Percentiles rank a stretch among this genome's conserved stretches.
These are phyloP conservation scores for Heliopora coerulea DNA, from an alignment of 92 coral and sea anemone species.

Conservation along the genomic window DNA sequence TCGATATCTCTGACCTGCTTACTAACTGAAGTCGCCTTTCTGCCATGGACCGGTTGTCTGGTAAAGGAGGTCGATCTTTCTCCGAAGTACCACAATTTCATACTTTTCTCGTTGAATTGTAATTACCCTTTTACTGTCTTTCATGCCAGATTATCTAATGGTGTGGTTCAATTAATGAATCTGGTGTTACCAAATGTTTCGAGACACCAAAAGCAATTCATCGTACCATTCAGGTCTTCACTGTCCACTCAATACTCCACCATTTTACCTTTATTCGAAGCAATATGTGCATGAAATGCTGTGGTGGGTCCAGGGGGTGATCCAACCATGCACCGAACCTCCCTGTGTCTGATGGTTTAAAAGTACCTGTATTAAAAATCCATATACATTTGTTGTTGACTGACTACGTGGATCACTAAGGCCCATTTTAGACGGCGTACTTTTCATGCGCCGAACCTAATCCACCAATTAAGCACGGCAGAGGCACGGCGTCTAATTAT, in stretches of 20 bases:
- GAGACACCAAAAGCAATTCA: conserved; percentile 47
- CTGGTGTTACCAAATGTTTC: conserved; percentile 50
- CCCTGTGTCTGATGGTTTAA: too few species aligned
- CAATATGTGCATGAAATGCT: background rate
- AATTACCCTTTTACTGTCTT: conserved; percentile 25
- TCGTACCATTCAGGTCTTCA: too few species aligned
- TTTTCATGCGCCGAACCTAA: too few species aligned
- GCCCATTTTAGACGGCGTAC: too few species aligned
- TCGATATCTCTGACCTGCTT: conserved; percentile 25
- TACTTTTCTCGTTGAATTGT: conserved; percentile 33
- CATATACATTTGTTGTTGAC: too few species aligned
- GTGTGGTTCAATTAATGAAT: conserved; percentile 40
- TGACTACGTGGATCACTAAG: too few species aligned
- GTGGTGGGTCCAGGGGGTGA: too few species aligned
- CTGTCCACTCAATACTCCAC: too few species aligned
- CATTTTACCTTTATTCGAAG: background rate
- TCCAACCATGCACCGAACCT: too few species aligned
- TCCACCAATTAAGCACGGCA: too few species aligned
- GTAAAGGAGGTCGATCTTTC: conserved; percentile 49
- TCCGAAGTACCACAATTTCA: conserved; percentile 59
- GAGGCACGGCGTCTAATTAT: too few species aligned
- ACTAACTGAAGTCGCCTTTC: conserved; percentile 38
- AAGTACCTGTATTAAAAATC: too few species aligned
- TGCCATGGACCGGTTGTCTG: conserved; percentile 46
- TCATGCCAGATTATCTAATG: conserved; percentile 49